These are phyloP conservation scores for Globia sparganii DNA, from an alignment of 2,888 invertebrate genomes.

Conservation along the genomic window DNA sequence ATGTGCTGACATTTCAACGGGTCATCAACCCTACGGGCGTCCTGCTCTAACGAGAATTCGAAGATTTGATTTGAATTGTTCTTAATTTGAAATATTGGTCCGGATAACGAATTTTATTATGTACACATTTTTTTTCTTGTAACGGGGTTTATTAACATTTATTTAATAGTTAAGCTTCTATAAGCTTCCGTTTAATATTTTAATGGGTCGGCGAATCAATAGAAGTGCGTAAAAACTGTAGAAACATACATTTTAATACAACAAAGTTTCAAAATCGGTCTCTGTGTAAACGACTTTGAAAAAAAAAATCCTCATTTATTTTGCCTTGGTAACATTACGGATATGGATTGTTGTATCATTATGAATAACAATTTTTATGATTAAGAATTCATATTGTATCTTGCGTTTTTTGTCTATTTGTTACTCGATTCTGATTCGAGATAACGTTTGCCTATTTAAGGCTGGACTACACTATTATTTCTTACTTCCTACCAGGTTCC, in stretches of 20 bases:
- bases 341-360: slow-evolving; percentile 65
- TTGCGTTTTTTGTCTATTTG: slow-evolving; percentile 63
- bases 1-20: slow-evolving; percentile 89
- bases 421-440: slow-evolving; percentile 61
- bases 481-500: slow-evolving; percentile 24
- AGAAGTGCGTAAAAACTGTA: slow-evolving; percentile 79
- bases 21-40: slow-evolving; percentile 90
- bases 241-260: slow-evolving; percentile 77
- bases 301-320: slow-evolving; percentile 64
- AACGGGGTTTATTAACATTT: slow-evolving; percentile 84
- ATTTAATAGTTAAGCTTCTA: slow-evolving; percentile 79
- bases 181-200: slow-evolving; percentile 86
- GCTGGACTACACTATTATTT: slow-evolving; percentile 24
- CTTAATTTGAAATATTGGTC: slow-evolving; percentile 89
- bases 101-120: slow-evolving; percentile 78
- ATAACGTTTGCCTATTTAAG: slow-evolving; percentile 49
- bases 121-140: slow-evolving; percentile 73
- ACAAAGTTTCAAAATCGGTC: slow-evolving; percentile 79
- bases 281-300: slow-evolving; percentile 64
- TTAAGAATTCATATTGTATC: slow-evolving; percentile 65
- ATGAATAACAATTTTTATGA: slow-evolving; percentile 67
- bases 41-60: slow-evolving; percentile 90
- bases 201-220: slow-evolving; percentile 77
- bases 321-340: slow-evolving; percentile 63
- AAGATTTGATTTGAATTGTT: slow-evolving; percentile 90